A percentile compares a stretch with the other conserved stretches of the same genome.
These are phyloP conservation scores for Isaurus tuberculatus DNA, from an alignment of 92 coral and sea anemone genomes.

Conservation along the genomic window DNA sequence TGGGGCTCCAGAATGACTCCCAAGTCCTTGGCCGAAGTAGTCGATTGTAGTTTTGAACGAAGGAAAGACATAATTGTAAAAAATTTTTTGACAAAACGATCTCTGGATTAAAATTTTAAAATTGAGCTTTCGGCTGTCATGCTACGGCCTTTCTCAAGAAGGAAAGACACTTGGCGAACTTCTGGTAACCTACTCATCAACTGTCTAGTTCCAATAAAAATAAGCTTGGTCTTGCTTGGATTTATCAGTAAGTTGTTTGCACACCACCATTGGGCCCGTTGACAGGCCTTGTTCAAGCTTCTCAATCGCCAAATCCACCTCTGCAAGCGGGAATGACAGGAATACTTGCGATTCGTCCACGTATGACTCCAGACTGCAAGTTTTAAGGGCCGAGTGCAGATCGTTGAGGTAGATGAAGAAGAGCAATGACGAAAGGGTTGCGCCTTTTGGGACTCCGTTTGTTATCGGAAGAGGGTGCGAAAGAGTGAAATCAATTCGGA, in stretches of 20 bases:
- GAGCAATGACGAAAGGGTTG: no score
- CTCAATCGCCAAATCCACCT: slow-evolving; percentile 4
- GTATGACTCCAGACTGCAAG: no score
- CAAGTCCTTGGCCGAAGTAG: slow-evolving; percentile 55
- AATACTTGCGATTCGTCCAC: no score
- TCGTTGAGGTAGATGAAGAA: no score
- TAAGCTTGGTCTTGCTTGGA: slow-evolving; percentile 44
- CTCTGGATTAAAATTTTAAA: no score
- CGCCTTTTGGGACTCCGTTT: not conserved
- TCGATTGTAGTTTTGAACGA: slow-evolving; percentile 29
- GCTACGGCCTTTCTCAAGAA: no score
- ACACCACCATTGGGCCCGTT: slow-evolving; percentile 40
- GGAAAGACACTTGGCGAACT: slow-evolving; percentile 1
- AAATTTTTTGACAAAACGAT: no score
- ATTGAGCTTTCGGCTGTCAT: no score
- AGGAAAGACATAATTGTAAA: slow-evolving; percentile 38
- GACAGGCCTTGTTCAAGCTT: slow-evolving; percentile 36
- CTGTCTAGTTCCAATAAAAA: slow-evolving; percentile 48
- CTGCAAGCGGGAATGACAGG: not conserved
- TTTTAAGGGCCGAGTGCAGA: no score
- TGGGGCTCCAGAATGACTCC: slow-evolving; percentile 55
- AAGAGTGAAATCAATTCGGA: slow-evolving; percentile 30
- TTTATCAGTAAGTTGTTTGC: slow-evolving; percentile 12
- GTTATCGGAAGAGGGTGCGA: not conserved
- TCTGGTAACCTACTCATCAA: slow-evolving; percentile 31